phyloP scores from a whole-genome alignment of 2,797 vertebrate species.

The Rhynchotus rufescens region DNA sequence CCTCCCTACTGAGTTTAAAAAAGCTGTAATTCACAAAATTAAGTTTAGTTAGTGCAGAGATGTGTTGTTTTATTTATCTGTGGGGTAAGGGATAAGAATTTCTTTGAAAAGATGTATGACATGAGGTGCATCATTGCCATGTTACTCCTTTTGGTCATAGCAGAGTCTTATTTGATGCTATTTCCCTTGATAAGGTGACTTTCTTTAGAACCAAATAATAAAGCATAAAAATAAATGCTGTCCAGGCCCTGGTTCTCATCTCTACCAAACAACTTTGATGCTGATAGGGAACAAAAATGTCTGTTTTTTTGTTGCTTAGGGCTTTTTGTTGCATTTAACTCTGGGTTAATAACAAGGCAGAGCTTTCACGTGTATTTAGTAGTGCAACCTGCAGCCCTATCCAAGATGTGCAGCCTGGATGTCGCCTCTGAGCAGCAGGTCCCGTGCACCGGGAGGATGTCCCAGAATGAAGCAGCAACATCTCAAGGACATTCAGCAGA shows the following conservation, averaged over 20 bases:
- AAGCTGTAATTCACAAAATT: conserved; percentile 65
- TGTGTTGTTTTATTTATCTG: not conserved
- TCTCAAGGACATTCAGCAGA: too few relatives aligned
- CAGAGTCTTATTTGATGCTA: not conserved
- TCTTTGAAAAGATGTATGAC: conserved; percentile 12
- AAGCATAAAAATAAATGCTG: not conserved
- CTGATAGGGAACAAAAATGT: not conserved
- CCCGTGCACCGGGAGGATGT: too few relatives aligned
- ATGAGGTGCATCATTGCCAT: not conserved
- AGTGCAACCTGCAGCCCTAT: too few relatives aligned
- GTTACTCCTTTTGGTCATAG: not conserved
- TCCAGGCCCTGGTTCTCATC: not conserved
- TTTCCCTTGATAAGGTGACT: rapidly evolving
- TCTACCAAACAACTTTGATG: not conserved
- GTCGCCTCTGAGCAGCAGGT: too few relatives aligned
- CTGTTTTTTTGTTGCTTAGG: too few relatives aligned
- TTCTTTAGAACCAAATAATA: not conserved
- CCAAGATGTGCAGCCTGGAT: too few relatives aligned
- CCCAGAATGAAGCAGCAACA: too few relatives aligned
- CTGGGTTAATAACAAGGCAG: too few relatives aligned
- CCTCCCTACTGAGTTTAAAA: conserved; percentile 26
- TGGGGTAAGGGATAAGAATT: conserved; percentile 6
- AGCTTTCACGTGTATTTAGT: too few relatives aligned
- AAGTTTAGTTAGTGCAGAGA: conserved; percentile 54
- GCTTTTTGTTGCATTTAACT: too few relatives aligned